Evolutionary conservation across 2,113 vertebrate genomes (phyloP).

Genomic region (Pseudorasbora parva): DNA sequence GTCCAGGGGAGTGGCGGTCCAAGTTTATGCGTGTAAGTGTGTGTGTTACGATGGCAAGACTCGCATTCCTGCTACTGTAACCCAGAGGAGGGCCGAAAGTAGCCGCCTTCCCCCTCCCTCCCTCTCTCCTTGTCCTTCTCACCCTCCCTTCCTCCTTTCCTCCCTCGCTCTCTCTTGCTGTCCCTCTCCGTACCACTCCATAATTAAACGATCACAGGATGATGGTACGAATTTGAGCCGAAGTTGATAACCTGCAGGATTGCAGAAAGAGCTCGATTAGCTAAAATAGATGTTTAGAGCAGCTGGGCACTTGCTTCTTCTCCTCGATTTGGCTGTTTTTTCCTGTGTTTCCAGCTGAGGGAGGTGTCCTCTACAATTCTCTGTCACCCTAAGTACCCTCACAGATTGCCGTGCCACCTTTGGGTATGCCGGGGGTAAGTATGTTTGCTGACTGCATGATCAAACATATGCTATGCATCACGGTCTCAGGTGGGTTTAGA

Average conservation of each 20-base stretch:
- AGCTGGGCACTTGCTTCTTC: conserved; percentile 10
- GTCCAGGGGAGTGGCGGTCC: conserved; percentile 27
- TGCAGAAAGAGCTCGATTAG: conserved; percentile 36
- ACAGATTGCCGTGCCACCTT: conserved; percentile 5
- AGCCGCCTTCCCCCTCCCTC: conserved; percentile 35
- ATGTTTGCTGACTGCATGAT: not conserved
- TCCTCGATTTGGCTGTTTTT: not conserved
- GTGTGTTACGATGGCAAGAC: conserved; percentile 30
- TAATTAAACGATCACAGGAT: conserved; percentile 49
- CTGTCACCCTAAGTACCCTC: conserved; percentile 12
- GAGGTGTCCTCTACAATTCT: conserved; percentile 13
- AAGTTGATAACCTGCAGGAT: conserved; percentile 20
- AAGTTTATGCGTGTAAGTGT: conserved; percentile 36
- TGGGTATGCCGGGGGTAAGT: conserved; percentile 45
- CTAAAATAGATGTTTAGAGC: conserved; percentile 16
- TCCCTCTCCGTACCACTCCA: conserved; percentile 24
- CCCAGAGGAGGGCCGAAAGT: conserved; percentile 52
- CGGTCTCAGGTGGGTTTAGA: not conserved
- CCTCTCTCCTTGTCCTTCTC: conserved; percentile 32
- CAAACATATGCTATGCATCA: not conserved
- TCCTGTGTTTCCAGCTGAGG: not conserved
- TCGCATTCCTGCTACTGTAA: conserved; percentile 63
- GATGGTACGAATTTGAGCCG: conserved; percentile 49
- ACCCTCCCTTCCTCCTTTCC: conserved; percentile 36
- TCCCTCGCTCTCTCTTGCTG: conserved; percentile 33